Evolutionary conservation across 2,888 invertebrate genomes (phyloP).

Genomic region (Synanthedon formicaeformis): DNA sequence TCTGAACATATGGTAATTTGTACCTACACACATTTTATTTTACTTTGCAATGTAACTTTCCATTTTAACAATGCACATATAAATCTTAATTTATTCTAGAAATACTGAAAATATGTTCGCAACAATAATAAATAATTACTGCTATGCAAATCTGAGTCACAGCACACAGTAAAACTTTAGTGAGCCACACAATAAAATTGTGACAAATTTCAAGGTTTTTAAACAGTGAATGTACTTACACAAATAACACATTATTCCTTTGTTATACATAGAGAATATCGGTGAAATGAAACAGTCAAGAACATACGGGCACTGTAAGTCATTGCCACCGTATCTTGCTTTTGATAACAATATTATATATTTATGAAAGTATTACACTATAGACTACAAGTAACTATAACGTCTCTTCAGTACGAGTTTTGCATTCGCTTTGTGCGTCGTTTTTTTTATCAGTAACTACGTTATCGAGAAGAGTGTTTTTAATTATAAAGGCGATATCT

Average conservation of each 20-base stretch:
- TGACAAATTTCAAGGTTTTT: neutral
- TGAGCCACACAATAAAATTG: neutral
- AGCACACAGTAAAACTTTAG: too few species aligned
- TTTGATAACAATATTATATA: conserved; percentile 5
- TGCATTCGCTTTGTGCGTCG: conserved; percentile 39
- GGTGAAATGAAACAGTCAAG: neutral
- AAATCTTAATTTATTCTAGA: too few species aligned
- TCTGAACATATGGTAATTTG: too few species aligned
- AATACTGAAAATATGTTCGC: too few species aligned
- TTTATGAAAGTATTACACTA: too few species aligned
- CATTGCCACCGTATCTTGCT: conserved; percentile 54
- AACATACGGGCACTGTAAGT: conserved; percentile 44
- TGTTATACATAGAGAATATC: neutral
- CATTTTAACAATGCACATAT: too few species aligned
- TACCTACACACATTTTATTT: too few species aligned
- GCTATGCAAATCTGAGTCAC: too few species aligned
- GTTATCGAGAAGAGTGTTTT: conserved; percentile 20
- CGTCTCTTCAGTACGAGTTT: conserved; percentile 44
- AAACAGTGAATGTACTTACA: neutral
- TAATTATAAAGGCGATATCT: conserved; percentile 33
- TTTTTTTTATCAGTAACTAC: conserved; percentile 31
- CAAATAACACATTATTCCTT: neutral
- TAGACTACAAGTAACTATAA: conserved; percentile 13
- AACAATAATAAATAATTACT: too few species aligned
- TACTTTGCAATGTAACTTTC: too few species aligned